Conservation (phyloP, 2,113 vertebrate genomes). For the Phyllostomus discolor region DNA sequence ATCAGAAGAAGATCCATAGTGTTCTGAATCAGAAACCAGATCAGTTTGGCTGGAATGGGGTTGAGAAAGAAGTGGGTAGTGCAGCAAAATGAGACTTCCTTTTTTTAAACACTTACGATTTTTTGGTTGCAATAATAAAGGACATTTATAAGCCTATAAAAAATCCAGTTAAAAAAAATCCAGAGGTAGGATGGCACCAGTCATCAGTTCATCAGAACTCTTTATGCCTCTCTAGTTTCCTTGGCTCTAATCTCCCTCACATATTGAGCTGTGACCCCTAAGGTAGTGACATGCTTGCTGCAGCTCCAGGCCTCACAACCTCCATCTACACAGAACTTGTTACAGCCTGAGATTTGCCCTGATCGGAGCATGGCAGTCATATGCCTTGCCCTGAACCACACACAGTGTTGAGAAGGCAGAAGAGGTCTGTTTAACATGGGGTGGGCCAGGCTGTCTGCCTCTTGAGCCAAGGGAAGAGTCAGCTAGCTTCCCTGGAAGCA, state of each 20-base stretch:
- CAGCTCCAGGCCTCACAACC: neutral
- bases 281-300: neutral
- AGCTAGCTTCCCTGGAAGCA: neutral
- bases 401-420: neutral
- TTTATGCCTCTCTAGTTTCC: neutral
- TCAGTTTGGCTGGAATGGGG: neutral
- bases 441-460: neutral
- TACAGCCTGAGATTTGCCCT: neutral
- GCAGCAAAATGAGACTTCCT: neutral
- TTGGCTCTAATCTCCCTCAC: neutral
- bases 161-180: neutral
- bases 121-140: neutral
- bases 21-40: neutral
- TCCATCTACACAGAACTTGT: neutral
- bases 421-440: neutral
- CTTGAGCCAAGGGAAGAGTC: neutral
- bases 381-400: neutral
- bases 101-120: neutral
- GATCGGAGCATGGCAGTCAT: neutral
- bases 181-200: neutral
- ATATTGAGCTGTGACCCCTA: neutral
- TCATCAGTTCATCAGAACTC: neutral
- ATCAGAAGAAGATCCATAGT: neutral
- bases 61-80: neutral
- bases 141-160: neutral